Evolutionary conservation across 2,888 invertebrate genomes (phyloP).

Genomic region (Drosophila barbarae): DNA sequence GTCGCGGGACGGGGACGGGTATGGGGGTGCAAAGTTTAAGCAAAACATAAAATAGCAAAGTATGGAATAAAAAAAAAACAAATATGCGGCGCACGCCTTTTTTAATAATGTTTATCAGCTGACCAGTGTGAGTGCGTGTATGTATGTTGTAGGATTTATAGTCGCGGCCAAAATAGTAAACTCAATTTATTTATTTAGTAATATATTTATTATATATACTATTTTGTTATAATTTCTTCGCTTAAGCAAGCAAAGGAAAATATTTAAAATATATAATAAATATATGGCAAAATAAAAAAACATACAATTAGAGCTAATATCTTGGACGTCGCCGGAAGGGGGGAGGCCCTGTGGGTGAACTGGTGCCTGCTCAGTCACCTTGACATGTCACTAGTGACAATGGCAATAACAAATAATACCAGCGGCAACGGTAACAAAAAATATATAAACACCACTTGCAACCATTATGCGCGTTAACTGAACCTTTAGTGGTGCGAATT

Average conservation of each 20-base stretch:
- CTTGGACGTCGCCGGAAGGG: background rate
- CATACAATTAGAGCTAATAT: background rate
- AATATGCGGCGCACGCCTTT: conserved; percentile 50
- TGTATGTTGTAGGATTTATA: background rate
- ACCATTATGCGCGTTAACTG: conserved; percentile 6
- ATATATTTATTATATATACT: too few species aligned
- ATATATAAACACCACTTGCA: background rate
- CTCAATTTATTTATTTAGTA: background rate
- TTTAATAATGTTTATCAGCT: conserved; percentile 63
- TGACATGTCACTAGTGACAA: conserved; percentile 58
- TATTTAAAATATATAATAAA: background rate
- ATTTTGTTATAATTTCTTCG: background rate
- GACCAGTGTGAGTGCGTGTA: conserved; percentile 8
- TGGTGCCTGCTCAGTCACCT: conserved; percentile 52
- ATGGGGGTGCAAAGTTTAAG: conserved; percentile 59
- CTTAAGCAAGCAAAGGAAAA: background rate
- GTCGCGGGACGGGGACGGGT: conserved; percentile 1
- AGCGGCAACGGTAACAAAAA: conserved; percentile 9
- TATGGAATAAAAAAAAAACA: background rate
- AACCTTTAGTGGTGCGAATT: conserved; percentile 16
- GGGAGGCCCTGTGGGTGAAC: conserved; percentile 6
- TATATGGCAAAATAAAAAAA: background rate
- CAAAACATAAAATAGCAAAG: conserved; percentile 14
- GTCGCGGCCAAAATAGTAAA: background rate
- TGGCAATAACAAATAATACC: conserved; percentile 38